Conservation (phyloP, 2,888 invertebrate species). For the Sphaerophoria taeniata region DNA sequence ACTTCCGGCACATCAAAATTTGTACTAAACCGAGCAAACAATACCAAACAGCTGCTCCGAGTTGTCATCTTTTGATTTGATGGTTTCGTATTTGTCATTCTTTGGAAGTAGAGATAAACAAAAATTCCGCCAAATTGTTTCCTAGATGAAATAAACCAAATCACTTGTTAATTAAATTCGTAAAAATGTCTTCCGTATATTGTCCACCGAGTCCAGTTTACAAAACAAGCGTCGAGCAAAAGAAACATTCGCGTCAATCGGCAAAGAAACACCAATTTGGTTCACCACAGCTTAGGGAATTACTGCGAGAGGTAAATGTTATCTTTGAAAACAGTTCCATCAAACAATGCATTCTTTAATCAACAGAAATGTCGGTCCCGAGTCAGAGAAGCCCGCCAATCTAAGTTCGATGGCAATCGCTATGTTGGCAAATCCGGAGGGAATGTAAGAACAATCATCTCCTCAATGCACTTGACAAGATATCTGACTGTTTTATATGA, state of each 20-base stretch:
- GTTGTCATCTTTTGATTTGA: too few relatives aligned
- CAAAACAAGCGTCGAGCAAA: conserved; percentile 79
- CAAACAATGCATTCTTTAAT: background rate
- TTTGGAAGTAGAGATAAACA: background rate
- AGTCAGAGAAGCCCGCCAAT: conserved; percentile 78
- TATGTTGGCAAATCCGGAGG: conserved; percentile 28
- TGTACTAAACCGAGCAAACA: too few relatives aligned
- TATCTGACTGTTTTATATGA: background rate
- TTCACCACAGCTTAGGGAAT: conserved; percentile 79
- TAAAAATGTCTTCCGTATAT: conserved; percentile 22
- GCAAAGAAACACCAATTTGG: conserved; percentile 79
- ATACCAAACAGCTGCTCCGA: too few relatives aligned
- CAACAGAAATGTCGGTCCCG: conserved; percentile 80
- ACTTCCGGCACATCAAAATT: too few relatives aligned
- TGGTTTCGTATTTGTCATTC: too few relatives aligned
- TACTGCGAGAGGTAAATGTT: conserved; percentile 78
- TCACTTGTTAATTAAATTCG: background rate
- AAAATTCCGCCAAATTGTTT: background rate
- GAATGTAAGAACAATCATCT: conserved; percentile 44
- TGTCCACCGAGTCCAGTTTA: conserved; percentile 76
- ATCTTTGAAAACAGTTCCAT: background rate
- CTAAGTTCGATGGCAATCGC: conserved; percentile 76
- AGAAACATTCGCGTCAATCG: conserved; percentile 77
- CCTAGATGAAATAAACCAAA: background rate
- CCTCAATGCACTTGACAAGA: background rate